Conservation (phyloP, 2,113 vertebrate genomes). For the Cariama cristata region DNA sequence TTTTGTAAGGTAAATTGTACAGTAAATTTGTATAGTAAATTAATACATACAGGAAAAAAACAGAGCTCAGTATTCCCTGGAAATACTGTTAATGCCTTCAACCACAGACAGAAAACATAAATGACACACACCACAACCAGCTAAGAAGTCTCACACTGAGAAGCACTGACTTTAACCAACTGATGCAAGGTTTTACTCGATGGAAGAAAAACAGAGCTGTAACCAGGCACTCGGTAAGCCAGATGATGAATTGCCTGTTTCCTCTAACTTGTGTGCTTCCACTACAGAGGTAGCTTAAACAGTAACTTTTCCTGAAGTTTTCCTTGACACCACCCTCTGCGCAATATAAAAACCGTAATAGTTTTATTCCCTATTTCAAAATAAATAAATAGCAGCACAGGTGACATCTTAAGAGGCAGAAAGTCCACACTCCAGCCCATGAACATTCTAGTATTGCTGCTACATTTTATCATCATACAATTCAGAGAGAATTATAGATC, state of each 20-base stretch:
- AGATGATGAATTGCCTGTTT: background rate
- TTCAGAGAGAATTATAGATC: background rate
- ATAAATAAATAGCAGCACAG: background rate
- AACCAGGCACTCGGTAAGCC: background rate
- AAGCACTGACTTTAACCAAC: background rate
- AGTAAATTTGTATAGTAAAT: background rate
- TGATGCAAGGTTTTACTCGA: background rate
- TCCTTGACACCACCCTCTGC: background rate
- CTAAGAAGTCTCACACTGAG: background rate
- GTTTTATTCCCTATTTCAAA: background rate
- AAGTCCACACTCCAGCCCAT: background rate
- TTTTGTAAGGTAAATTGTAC: background rate
- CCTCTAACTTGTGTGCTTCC: background rate
- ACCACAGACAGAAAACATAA: background rate
- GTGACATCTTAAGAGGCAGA: background rate
- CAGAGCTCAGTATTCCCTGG: background rate
- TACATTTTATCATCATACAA: background rate
- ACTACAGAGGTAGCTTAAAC: background rate
- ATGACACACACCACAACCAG: background rate
- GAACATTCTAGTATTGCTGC: background rate
- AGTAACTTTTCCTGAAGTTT: background rate
- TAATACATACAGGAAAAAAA: background rate
- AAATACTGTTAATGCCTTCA: background rate
- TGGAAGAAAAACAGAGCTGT: background rate
- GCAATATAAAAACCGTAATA: background rate